A percentile compares a stretch with the other conserved stretches of the same genome.
These are phyloP conservation scores for Gymnopithys bicolor DNA, from an alignment of 2,797 vertebrate species.

Conservation along the genomic window DNA sequence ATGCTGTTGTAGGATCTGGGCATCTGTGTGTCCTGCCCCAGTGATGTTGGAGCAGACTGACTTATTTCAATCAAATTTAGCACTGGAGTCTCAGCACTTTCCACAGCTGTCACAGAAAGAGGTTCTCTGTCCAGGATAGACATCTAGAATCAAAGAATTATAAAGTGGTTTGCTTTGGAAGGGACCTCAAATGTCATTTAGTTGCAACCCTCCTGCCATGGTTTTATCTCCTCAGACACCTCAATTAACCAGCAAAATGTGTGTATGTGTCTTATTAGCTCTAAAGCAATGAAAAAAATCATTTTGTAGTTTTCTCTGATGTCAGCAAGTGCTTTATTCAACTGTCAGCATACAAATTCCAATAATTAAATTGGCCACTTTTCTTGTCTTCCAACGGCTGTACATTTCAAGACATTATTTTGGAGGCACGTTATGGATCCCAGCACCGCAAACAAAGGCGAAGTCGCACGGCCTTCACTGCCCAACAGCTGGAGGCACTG, in stretches of 20 bases:
- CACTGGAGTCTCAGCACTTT: not conserved
- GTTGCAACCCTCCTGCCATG: not conserved
- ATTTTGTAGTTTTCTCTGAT: not conserved
- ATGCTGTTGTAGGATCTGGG: rapidly evolving
- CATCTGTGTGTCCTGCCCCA: rapidly evolving
- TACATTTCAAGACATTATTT: constrained; percentile 99
- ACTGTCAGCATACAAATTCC: constrained; percentile 67
- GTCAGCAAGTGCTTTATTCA: not conserved
- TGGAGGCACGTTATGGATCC: constrained; percentile 98
- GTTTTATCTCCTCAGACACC: not conserved
- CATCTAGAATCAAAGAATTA: not conserved
- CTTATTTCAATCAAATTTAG: not conserved
- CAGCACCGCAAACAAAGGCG: constrained; percentile 98
- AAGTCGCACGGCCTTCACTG: constrained; percentile 96
- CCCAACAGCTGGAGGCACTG: constrained; percentile 96
- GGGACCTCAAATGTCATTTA: not conserved
- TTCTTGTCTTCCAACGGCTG: constrained; percentile 94
- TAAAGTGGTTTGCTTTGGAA: not conserved
- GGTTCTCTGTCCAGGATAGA: not conserved
- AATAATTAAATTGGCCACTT: constrained; percentile 91
- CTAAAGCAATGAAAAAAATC: not conserved
- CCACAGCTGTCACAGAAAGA: not conserved
- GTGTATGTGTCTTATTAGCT: not conserved
- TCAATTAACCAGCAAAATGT: not conserved
- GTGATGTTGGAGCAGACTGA: not conserved